Evolutionary conservation across 2,113 vertebrate species (phyloP).

Genomic region (Procavia capensis): DNA sequence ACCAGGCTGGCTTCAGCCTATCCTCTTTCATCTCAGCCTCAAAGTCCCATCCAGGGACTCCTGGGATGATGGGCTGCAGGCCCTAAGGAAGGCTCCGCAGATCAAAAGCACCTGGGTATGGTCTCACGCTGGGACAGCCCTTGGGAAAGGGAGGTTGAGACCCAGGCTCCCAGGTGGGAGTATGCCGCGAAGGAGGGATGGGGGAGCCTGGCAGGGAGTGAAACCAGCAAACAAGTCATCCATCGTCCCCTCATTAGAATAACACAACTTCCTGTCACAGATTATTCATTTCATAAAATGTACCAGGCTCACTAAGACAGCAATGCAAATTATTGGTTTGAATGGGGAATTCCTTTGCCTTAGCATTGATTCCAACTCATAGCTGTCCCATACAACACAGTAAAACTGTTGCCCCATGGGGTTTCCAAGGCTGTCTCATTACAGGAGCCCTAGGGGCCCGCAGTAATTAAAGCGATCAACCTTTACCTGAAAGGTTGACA

Average conservation of each 20-base stretch:
- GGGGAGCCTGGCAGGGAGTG: rapidly evolving
- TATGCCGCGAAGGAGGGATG: rapidly evolving
- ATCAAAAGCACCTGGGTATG: neutral
- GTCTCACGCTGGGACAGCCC: rapidly evolving
- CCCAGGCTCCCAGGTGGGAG: rapidly evolving
- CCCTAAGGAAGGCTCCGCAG: neutral
- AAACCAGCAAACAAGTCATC: neutral
- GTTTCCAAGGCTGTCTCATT: neutral
- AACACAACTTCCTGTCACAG: neutral
- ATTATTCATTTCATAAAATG: neutral
- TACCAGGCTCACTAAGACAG: neutral
- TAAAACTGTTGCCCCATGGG: neutral
- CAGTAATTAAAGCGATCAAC: no score
- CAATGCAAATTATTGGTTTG: neutral
- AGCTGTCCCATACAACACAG: neutral
- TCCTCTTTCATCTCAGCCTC: conserved; percentile 35
- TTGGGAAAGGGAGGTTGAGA: neutral
- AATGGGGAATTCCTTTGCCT: neutral
- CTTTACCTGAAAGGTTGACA: no score
- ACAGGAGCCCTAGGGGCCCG: neutral
- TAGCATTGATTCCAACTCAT: neutral
- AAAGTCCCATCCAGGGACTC: neutral
- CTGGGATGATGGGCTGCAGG: neutral
- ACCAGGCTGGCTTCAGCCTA: neutral
- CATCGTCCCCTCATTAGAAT: no score